Evolutionary conservation across 2,888 invertebrate species (phyloP), one percentile per base, ranked within the genome.

Genomic region (Anaspis maculata): DNA sequence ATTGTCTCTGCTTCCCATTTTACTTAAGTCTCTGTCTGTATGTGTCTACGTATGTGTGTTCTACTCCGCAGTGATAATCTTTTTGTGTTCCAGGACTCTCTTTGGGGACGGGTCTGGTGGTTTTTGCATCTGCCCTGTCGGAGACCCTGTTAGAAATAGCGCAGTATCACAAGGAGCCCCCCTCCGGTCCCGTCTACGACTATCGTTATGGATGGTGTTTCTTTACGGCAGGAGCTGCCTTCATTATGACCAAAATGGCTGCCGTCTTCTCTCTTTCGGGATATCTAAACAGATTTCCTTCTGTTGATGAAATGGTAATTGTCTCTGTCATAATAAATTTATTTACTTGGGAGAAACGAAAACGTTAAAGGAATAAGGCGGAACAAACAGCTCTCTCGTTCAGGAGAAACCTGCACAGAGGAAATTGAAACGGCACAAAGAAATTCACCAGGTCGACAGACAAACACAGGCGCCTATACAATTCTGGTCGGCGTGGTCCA

Each of bases 171-270:
- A 64, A 62, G 42, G 59, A 62, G 37, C 51, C 58, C 24, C 49
- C 54, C 29, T 45, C 55, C 25, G 57, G 54, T 16, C 58, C 62
- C 14, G 41, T 56, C 28, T 66, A 62, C 54, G 61, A 63, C 50
- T 74, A 73, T 57, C 69, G 69, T 30, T 77, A 76, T 56, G 76
- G 76, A 27, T 77, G 76, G 77, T 74, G 76, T 44, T 73, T 76
- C 51, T 73, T 76, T 54, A 67, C 73, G 21, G 76, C 76, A 5
- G 72, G 73, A 21, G 66, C 71, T 31, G 74, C 76, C 28, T 67
- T 77, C 52, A 69, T 74, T 44, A 63, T 74, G 54, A 70, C 73
- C n/a, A 72, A 74, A 57, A 56, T 73, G 44, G 73, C 74, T 4
- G 75, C 74, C 2, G 67, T 74, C 10, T 62, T 75, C 41, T 71